Conservation (phyloP, 2,888 invertebrate species). For the Idaea straminata region DNA sequence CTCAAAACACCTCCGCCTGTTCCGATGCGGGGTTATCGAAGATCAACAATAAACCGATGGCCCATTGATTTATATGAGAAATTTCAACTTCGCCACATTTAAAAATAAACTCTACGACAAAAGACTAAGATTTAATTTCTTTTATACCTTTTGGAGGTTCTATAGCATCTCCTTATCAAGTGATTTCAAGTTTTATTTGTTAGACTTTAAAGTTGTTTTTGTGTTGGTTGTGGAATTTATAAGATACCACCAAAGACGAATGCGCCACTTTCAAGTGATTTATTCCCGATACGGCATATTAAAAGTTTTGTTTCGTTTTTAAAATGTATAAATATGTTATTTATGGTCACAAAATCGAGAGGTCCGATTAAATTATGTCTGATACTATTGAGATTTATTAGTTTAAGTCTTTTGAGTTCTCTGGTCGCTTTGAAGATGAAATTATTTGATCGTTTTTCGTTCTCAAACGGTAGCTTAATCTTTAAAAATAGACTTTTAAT, state of each 20-base stretch:
- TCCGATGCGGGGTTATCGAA: constrained; percentile 52
- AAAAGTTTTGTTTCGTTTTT: constrained; percentile 75
- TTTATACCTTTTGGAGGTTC: constrained; percentile 8
- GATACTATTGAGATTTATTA: constrained; percentile 72
- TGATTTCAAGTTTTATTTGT: constrained; percentile 16
- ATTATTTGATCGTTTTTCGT: constrained; percentile 1
- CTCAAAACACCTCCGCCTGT: constrained; percentile 50
- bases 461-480: background rate
- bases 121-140: constrained; percentile 13
- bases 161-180: constrained; percentile 1
- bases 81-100: constrained; percentile 26
- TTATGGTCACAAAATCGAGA: constrained; percentile 76
- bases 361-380: constrained; percentile 77
- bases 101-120: constrained; percentile 5
- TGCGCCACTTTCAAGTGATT: constrained; percentile 75
- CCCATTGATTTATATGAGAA: constrained; percentile 56
- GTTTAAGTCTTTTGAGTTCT: constrained; percentile 51
- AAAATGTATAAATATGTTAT: constrained; percentile 77
- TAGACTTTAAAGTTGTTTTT: constrained; percentile 23
- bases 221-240: constrained; percentile 22
- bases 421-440: constrained; percentile 46
- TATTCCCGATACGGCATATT: constrained; percentile 76
- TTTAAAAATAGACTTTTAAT: background rate
- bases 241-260: constrained; percentile 74
- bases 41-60: constrained; percentile 52